Conservation (phyloP, 1,140 invertebrate genomes). For the Cherax quadricarinatus region DNA sequence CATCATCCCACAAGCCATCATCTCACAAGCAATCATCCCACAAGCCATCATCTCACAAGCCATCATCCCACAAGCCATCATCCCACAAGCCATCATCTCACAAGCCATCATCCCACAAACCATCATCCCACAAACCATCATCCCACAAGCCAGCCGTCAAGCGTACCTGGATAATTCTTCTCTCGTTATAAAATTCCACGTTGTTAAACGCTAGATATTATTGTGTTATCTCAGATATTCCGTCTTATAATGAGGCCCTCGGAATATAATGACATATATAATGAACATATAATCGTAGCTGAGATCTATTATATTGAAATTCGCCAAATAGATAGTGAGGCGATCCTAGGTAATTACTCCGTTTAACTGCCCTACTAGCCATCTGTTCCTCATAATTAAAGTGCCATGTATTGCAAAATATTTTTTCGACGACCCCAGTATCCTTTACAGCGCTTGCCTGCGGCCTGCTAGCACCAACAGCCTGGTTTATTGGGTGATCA, state of each 20-base stretch:
- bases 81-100: no score
- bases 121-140: no score
- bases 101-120: no score
- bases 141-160: neutral
- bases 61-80: no score
- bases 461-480: no score
- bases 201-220: neutral
- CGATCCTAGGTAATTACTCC: neutral
- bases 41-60: no score
- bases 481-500: no score
- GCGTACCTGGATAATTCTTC: neutral
- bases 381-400: conserved; percentile 18
- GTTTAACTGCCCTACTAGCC: neutral
- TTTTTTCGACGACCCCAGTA: neutral
- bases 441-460: neutral
- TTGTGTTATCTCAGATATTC: conserved; percentile 3
- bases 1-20: no score
- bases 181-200: conserved; percentile 16
- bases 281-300: conserved; percentile 3
- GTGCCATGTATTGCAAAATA: neutral
- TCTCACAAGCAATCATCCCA: no score
- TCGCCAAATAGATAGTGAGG: conserved; percentile 28
- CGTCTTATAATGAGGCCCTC: neutral
- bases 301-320: conserved; percentile 33
- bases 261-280: conserved; percentile 6